Evolutionary conservation across 2,888 invertebrate genomes (phyloP), one percentile per base, ranked within the genome.

Genomic region (Philereme transversata): DNA sequence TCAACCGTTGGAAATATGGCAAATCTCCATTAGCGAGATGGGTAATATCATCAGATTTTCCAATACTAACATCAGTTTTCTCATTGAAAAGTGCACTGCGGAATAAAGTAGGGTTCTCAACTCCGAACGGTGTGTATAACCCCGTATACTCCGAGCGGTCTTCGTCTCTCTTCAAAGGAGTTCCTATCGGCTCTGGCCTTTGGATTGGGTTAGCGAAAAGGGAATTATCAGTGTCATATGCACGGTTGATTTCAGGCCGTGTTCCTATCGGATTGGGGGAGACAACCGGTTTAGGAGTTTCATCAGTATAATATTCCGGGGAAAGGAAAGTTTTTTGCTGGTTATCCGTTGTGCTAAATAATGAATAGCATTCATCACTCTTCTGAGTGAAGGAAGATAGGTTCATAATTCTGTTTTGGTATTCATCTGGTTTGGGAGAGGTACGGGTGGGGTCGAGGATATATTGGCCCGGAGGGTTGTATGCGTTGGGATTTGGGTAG

Each of bases 211-310:
- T 72, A 0, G 87, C 82, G 43, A 91, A 91, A 0, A 90, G 46
- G 0, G 45, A 88, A 0, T 86, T 78, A 4, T 84, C 86, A 0
- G 75, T 65, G 3, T 86, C 88, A 34, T 80, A 86, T 0, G 74
- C 65, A 0, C 82, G 64, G 2, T 75, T 72, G 0, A 70, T 49
- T 0, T 85, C 86, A 0, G 92, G 91, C 6, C 90, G 62, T 0
- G 90, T 92, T 0, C 92, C 92, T 0, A 93, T 93, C 0, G 92
- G 92, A 22, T 88, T 92, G 0, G 92, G 92, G 0, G 91, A 90
- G 0, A 87, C 86, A 0, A 86, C 81, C 0, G 86, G 81, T 43
- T 88, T 89, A 0, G 88, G 87, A 0, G 78, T 76, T 9, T 79
- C 78, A 0, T 86, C 85, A 0, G 53, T 67, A 36, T 81, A 87